Base-by-base conservation (phyloP, 2,888 invertebrate genomes). In the Morpho deidamia region DNA sequence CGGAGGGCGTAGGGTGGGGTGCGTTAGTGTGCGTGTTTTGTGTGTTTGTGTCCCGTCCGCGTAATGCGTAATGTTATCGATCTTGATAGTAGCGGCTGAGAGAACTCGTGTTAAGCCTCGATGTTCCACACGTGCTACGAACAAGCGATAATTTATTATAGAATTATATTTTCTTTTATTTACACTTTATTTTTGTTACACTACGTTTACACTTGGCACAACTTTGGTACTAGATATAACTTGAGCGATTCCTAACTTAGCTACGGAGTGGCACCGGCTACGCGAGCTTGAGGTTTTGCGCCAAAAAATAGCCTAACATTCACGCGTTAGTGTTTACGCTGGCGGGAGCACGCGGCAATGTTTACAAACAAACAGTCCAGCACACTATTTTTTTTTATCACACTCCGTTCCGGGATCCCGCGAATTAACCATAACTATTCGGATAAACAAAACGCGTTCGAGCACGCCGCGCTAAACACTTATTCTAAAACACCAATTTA, bases 51-150 rank as follows among this genome's bases (percentile, higher is more conserved):
- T 69, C 62, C 63, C 69, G 76, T 80, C 75, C 77, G 74, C 74
- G 82, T 88, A 88, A 87, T 84, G 89, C 90, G 90, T 90, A 88
- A 85, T 89, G 83, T 76, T 90, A 90, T 90, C 88, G 90, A 90
- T 90, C 89, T 79, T 74, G 76, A 85, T 87, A 86, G 78, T 83
- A 83, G 79, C 79, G 76, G 79, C 77, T 78, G 72, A 66, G 69
- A 66, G 76, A 69, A 74, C 67, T 64, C 67, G 76, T 69, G 69
- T 70, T 77, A 74, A 76, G 72, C 66, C 66, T 68, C 66, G 72
- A 71, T 68, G 67, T 73, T 72, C 75, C 70, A 72, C 74, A 75
- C 71, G 71, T 73, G 70, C 60, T 57, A 61, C 62, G 60, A 65
- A 67, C 64, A 64, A 61, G 58, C 55, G 58, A 53, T 52, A 58